phyloP scores from a whole-genome alignment of 2,113 vertebrate genomes.

The Neolamprologus falcicula region DNA sequence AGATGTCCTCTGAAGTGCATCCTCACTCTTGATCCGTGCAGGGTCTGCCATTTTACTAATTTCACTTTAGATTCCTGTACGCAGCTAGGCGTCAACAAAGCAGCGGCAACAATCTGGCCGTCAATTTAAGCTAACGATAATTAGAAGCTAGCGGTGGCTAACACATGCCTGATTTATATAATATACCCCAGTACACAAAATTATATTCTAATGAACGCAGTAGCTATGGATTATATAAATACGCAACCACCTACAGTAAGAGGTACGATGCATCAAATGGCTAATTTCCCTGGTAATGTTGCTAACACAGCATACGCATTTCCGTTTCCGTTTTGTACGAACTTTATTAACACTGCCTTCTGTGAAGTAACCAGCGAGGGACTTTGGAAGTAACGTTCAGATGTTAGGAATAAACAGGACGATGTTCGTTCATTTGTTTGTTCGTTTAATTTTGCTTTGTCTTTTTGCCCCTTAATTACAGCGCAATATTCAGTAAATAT shows the following conservation, averaged over 20 bases:
- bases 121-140: not conserved
- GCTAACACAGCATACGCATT: not conserved
- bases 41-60: too few relatives aligned
- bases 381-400: not conserved
- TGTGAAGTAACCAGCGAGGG: fast-evolving
- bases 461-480: not conserved
- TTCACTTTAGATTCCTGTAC: too few relatives aligned
- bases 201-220: not conserved
- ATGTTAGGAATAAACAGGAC: not conserved
- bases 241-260: fast-evolving
- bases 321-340: constrained; percentile 50
- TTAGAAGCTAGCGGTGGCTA: not conserved
- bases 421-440: not conserved
- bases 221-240: not conserved
- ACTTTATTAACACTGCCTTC: constrained; percentile 29
- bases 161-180: not conserved
- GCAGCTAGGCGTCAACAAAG: constrained; percentile 20
- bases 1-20: too few relatives aligned
- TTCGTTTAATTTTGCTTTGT: not conserved
- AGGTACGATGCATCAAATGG: not conserved
- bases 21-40: too few relatives aligned
- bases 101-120: not conserved
- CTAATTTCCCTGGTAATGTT: not conserved
- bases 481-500: not conserved
- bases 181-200: not conserved